Conservation (phyloP, 1,140 invertebrate species). For the Himalopsyche phryganea region DNA sequence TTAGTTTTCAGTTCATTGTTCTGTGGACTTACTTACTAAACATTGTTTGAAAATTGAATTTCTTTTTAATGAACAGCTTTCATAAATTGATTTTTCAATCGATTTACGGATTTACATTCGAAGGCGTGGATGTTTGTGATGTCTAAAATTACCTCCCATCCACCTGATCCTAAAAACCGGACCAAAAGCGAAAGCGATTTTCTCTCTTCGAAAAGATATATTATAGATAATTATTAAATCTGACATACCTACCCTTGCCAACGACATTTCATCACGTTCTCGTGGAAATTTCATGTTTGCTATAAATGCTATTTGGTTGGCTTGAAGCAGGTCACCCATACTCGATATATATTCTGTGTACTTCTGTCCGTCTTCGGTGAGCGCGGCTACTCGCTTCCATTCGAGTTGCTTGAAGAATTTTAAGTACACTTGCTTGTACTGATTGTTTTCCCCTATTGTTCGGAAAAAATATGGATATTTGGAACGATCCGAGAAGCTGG, state of each 20-base stretch:
- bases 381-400: conserved; percentile 69
- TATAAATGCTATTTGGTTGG: conserved; percentile 62
- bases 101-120: too few species aligned
- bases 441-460: conserved; percentile 76
- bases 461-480: conserved; percentile 81
- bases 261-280: conserved; percentile 39
- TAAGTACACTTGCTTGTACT: conserved; percentile 70
- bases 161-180: too few species aligned
- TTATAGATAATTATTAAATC: too few species aligned
- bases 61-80: too few species aligned
- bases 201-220: too few species aligned
- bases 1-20: too few species aligned
- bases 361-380: conserved; percentile 78
- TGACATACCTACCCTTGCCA: conserved; percentile 39
- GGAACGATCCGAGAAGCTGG: conserved; percentile 63
- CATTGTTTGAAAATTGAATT: too few species aligned
- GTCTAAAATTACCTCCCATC: too few species aligned
- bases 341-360: conserved; percentile 76
- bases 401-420: conserved; percentile 61
- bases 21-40: too few species aligned
- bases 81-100: too few species aligned
- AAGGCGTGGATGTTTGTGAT: too few species aligned
- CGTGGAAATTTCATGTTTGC: conserved; percentile 69
- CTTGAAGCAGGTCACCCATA: conserved; percentile 62
- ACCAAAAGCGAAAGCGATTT: too few species aligned